Base-by-base conservation (phyloP, 2,797 vertebrate species). In the Galaxias olidus region DNA sequence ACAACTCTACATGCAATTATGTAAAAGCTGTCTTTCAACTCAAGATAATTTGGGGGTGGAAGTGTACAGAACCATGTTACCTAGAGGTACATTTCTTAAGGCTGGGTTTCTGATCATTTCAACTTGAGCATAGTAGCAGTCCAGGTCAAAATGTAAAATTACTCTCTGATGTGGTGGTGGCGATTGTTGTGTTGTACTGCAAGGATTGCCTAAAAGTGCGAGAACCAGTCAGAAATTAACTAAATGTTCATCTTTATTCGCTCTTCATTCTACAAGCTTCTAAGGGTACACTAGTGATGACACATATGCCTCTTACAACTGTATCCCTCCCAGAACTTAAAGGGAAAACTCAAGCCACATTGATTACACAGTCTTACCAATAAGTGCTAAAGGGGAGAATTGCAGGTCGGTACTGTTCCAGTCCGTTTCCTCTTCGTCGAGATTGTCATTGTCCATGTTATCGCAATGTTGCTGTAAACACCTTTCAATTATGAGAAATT, bases 61-160 rank as follows among this genome's bases (percentile, higher is more conserved):
- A 40, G 14, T 43, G 15, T n/a, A 8, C 46, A 2, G 45, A 17
- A 14, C 19, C 1, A 54, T 30, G 20, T 44, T 76, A 98, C 96
- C 96, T 84, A 98, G 78, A 80, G 96, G 95, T 59, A 93, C 92
- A 45, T 82, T 84, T 79, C 88, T 91, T 56, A 98, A 76, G 15
- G 90, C 86, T 18, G 96, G 96, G 68, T 96, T 92, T 62, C 87
- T 91, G 74, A 96, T 91, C 94, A 95, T 98, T 84, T 98, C 96
- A 66, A 98, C 95, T 80, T 98, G 96, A 0, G 96, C 95, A 10
- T 98, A 98, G 82, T 94, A 98, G 74, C 96, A 98, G 73, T 98
- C 96, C 85, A 98, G 63, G 79, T 98, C 96, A 66, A 97, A 74
- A 58, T 98, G 96, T 9, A 94, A 72, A 51, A 98, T 87, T 49